Evolutionary conservation across 2,888 invertebrate species (phyloP), one percentile per base, ranked within the genome.

Genomic region (Oxyscelio sp.): DNA sequence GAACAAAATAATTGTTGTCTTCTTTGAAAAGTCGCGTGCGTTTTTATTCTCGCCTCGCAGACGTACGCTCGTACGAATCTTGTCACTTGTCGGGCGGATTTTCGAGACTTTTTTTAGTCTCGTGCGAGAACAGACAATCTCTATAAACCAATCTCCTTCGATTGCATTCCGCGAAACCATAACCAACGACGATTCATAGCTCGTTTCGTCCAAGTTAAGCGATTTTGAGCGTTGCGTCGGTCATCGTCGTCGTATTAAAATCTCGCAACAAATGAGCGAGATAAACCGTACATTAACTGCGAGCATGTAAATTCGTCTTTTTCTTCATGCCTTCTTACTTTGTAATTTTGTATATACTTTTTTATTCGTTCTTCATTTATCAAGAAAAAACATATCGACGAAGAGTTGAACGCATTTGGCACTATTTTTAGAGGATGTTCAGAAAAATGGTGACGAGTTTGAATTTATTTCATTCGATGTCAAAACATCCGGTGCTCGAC

Each of bases 221-320:
- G 79, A 84, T 80, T 75, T 75, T 56, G 66, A 78, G 59, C 78
- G 73, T 63, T 71, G 56, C 58, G 80, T 77, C 85, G 80, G 80
- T 77, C 84, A 80, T 80, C 81, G 73, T 81, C 71, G 80, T 56
- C 68, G 80, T 66, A 75, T 81, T 85, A 80, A 85, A 85, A 77
- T 80, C 77, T 77, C 34, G 73, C 84, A 80, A 81, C 81, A 77
- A 81, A 81, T 78, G 77, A 56, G 50, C 56, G 61, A 66, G 73
- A 73, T 66, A 81, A 81, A 77, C 68, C 34, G 61, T 56, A 48
- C 70, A 70, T 70, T 63, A 68, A 82, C 52, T 52, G 61, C 58
- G 40, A 73, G 65, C 56, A 24, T 59, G 59, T 77, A 66, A 21
- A 58, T 66, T 77, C 59, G 19, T 52, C 8, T 31, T 56, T 15